Percentiles rank a stretch among this genome's conserved stretches.
Evolutionary conservation across 1,140 invertebrate species (phyloP).

Genomic region (Zaprionus camerounensis): DNA sequence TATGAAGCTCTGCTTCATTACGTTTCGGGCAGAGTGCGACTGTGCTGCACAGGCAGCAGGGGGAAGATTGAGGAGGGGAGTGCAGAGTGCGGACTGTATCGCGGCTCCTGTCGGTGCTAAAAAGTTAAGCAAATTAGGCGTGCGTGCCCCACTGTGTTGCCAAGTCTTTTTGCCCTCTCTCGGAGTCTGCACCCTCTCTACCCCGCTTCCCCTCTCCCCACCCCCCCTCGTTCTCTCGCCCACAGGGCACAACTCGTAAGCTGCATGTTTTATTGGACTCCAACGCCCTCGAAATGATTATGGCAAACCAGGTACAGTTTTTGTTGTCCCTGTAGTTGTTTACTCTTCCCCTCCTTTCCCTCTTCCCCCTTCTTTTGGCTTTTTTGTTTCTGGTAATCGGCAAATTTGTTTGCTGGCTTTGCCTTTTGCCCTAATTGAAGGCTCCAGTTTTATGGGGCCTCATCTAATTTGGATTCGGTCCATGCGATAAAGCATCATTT

Average conservation of each 20-base stretch:
- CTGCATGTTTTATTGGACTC: slow-evolving; percentile 74
- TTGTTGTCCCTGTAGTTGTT: slow-evolving; percentile 29
- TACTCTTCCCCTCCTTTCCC: no score
- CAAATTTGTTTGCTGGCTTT: slow-evolving; percentile 43
- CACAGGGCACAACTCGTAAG: slow-evolving; percentile 57
- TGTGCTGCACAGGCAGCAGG: no score
- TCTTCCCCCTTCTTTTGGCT: no score
- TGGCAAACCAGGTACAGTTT: slow-evolving; percentile 39
- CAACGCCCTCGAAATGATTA: slow-evolving; percentile 49
- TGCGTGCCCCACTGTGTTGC: slow-evolving; percentile 60
- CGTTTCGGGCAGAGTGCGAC: slow-evolving; percentile 28
- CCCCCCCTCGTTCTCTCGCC: not conserved
- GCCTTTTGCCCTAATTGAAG: slow-evolving; percentile 46
- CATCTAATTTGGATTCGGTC: slow-evolving; percentile 55
- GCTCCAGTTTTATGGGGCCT: slow-evolving; percentile 44
- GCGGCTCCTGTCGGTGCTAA: slow-evolving; percentile 64
- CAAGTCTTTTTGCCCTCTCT: slow-evolving; percentile 11
- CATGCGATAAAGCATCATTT: slow-evolving; percentile 52
- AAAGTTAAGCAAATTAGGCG: slow-evolving; percentile 82
- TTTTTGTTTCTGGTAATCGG: slow-evolving; percentile 30
- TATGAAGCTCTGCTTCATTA: slow-evolving; percentile 82
- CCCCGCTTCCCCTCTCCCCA: slow-evolving; percentile 33
- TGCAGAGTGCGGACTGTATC: not conserved
- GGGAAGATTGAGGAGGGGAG: no score
- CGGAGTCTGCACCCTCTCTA: not conserved